Evolutionary conservation across 2,113 vertebrate genomes (phyloP), one percentile per base, ranked within the genome.

Genomic region (Perca fluviatilis): DNA sequence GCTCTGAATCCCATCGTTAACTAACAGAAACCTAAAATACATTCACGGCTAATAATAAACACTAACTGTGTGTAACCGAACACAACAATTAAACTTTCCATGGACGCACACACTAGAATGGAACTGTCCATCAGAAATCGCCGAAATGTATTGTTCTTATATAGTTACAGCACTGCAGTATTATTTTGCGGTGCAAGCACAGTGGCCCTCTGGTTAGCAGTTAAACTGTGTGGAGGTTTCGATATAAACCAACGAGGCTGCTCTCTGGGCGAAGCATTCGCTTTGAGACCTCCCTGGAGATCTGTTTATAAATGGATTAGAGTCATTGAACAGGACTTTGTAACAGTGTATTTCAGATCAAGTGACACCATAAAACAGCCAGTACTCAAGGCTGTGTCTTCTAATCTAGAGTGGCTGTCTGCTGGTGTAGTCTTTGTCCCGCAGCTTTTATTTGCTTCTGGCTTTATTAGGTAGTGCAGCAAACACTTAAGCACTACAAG

Each of bases 241-340:
- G 54, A 53, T 64, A 83, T 67, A 75, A 90, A 86, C 66, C 73
- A 60, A 51, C 23, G 13, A 70, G 27, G 43, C 69, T 80, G 47
- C 25, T 66, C 53, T 70, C 40, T 25, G 61, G 63, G 66, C n/a
- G 4, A 81, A 67, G 56, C 43, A 74, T 74, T 65, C 15, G 2
- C 77, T 85, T 79, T 66, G 33, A 86, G 43, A 81, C 43, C 33
- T 89, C 82, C 50, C 58, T 14, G 13, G n/a, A 90, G 81, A 74
- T 76, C 36, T 77, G 76, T 87, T 86, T 91, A 77, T 83, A 84
- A 78, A 77, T 81, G 77, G 79, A 84, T 80, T 47, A 56, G 61
- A 87, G 72, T 78, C 70, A 84, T 72, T 79, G 80, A 90, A 82
- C 75, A 77, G 69, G 79, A 70, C 62, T 86, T 77, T 75, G 79